Base-by-base conservation (phyloP, 2,888 invertebrate genomes). In the Entomobrya proxima region DNA sequence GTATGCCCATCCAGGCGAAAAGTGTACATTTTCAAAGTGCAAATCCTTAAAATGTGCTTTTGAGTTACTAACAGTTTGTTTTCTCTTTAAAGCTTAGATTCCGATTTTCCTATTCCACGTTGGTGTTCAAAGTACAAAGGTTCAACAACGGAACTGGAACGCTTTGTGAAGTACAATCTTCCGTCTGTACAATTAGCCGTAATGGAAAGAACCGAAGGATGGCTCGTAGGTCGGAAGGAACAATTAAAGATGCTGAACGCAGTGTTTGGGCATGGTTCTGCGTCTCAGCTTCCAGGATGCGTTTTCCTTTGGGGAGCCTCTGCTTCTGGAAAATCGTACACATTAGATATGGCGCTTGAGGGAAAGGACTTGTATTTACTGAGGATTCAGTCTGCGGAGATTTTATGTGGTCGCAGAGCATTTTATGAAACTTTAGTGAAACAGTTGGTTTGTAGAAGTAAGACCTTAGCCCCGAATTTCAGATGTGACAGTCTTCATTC, bases 341-440 rank as follows among this genome's bases (percentile, higher is more conserved):
- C 86, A 11, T 24, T 88, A 9, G 86, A 85, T 18, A 47, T 35
- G 61, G 86, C 50, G 0, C 27, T 88, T 7, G 55, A 74, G 15
- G n/a, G 24, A 11, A 77, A 44, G 7, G 40, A 40, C 24, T 21
- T 58, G 7, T 58, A 52, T 18, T 58, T 67, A 9, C 78, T 85
- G 0, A 32, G 27, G 50, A 84, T 88, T 21, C 77, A 82, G 18
- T 58, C 81, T 5, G 50, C 78, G 1, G 88, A 88, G 24, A 86
- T 85, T 0, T 58, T 88, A 24, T 88, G 88, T 50, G 88, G 88
- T 0, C 61, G 79, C 18, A 27, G 86, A 67, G 86, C 88, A 11
- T 88, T 88, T 75, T 88, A 77, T 64, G 88, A 88, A 50, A 86
- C 88, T 3, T 35, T 88, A 15, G 67, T 88, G n/a, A 75, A 75